phyloP scores from a whole-genome alignment of 2,888 invertebrate species.

The Phorcus lineatus region DNA sequence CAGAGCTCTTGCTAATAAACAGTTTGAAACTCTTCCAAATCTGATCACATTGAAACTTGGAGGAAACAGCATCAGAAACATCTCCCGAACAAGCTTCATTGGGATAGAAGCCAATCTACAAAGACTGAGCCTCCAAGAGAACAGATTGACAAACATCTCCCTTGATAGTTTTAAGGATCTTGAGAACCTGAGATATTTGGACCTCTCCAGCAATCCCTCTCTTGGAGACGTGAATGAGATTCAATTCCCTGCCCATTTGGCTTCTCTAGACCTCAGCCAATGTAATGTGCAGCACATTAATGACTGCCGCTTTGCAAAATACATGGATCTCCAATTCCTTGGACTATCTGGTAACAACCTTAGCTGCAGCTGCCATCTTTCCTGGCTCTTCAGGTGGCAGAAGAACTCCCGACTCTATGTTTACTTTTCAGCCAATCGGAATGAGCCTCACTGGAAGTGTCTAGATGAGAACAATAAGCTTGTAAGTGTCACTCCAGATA shows the following conservation, averaged over 20 bases:
- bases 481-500: not conserved
- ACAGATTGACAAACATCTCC: conserved; percentile 22
- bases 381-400: conserved; percentile 23
- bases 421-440: not conserved
- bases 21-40: not conserved
- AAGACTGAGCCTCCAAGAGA: conserved; percentile 3
- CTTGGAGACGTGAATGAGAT: conserved; percentile 37
- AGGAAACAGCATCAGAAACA: conserved; percentile 9
- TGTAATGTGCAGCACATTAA: conserved; percentile 42
- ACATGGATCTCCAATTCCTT: conserved; percentile 41
- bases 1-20: not conserved
- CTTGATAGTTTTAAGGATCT: conserved; percentile 41
- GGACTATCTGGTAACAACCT: conserved; percentile 39
- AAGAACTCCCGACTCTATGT: too few species aligned
- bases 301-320: conserved; percentile 37
- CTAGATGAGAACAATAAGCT: not conserved
- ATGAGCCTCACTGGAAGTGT: conserved; percentile 5
- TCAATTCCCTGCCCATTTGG: conserved; percentile 44
- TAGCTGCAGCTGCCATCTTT: conserved; percentile 42
- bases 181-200: conserved; percentile 43
- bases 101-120: conserved; percentile 3
- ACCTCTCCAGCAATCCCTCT: conserved; percentile 33
- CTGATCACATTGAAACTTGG: conserved; percentile 28
- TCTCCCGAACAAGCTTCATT: not conserved
- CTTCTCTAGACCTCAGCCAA: conserved; percentile 54